Conservation (phyloP, 1,140 invertebrate species). For the Temnothorax longispinosus region DNA sequence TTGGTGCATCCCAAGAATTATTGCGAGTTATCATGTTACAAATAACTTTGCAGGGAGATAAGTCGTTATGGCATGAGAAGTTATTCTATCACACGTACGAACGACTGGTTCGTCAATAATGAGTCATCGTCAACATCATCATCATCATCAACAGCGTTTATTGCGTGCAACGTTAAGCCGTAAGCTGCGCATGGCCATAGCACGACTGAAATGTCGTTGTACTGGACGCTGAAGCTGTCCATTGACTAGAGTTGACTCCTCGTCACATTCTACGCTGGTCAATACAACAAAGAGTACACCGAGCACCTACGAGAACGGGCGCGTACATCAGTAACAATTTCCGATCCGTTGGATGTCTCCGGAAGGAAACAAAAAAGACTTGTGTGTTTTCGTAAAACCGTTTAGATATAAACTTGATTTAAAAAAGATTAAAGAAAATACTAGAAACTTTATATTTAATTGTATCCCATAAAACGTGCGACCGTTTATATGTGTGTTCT, state of each 20-base stretch:
- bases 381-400: background rate
- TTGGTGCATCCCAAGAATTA: slow-evolving; percentile 77
- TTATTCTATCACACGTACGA: slow-evolving; percentile 64
- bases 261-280: slow-evolving; percentile 87
- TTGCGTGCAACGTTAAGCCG: slow-evolving; percentile 86
- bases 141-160: slow-evolving; percentile 83
- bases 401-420: background rate
- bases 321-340: slow-evolving; percentile 4
- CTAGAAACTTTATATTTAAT: slow-evolving; percentile 28
- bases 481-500: background rate
- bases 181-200: slow-evolving; percentile 94
- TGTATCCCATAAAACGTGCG: background rate
- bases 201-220: slow-evolving; percentile 93
- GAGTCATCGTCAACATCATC: slow-evolving; percentile 30
- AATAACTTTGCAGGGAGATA: slow-evolving; percentile 79
- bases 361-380: background rate
- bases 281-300: slow-evolving; percentile 93
- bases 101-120: slow-evolving; percentile 36
- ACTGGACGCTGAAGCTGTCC: slow-evolving; percentile 89
- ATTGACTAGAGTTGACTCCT: slow-evolving; percentile 87
- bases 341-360: background rate
- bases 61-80: slow-evolving; percentile 76
- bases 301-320: slow-evolving; percentile 87
- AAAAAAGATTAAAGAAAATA: background rate
- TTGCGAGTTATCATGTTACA: slow-evolving; percentile 76